Evolutionary conservation across 2,888 invertebrate genomes (phyloP).

Genomic region (Apeira syringaria): DNA sequence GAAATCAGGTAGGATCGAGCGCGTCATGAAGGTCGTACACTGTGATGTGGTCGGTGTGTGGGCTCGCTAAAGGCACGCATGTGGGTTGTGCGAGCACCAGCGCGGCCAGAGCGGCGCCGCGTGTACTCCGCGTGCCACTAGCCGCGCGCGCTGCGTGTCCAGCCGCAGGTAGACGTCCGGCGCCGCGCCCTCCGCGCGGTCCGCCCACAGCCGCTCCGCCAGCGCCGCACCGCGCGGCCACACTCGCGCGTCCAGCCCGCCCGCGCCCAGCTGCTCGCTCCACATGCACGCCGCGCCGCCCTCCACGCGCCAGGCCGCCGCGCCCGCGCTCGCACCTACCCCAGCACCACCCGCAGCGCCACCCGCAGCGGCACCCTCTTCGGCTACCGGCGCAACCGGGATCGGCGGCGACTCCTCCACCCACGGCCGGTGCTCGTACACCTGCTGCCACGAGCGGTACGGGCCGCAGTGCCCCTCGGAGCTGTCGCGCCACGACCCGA

Average conservation of each 20-base stretch:
- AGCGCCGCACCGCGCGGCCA: constrained; percentile 93
- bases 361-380: constrained; percentile 74
- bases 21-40: too few species aligned
- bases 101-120: constrained; percentile 90
- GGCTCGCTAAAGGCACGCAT: constrained; percentile 84
- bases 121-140: constrained; percentile 85
- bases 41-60: too few species aligned
- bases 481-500: constrained; percentile 92
- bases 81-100: constrained; percentile 91
- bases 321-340: constrained; percentile 72
- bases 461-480: constrained; percentile 94
- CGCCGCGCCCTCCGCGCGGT: constrained; percentile 75
- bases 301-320: constrained; percentile 77
- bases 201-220: constrained; percentile 91
- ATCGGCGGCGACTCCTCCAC: constrained; percentile 54
- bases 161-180: constrained; percentile 88
- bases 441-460: constrained; percentile 93
- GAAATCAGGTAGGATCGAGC: too few species aligned
- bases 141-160: constrained; percentile 86
- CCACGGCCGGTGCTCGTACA: constrained; percentile 93
- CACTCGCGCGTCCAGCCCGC: constrained; percentile 89
- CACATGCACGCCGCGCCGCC: constrained; percentile 94
- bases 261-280: constrained; percentile 92
- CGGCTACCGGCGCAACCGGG: constrained; percentile 12
- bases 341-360: constrained; percentile 28